Evolutionary conservation across 2,888 invertebrate genomes (phyloP).

Genomic region (Drosophila meridionalis): DNA sequence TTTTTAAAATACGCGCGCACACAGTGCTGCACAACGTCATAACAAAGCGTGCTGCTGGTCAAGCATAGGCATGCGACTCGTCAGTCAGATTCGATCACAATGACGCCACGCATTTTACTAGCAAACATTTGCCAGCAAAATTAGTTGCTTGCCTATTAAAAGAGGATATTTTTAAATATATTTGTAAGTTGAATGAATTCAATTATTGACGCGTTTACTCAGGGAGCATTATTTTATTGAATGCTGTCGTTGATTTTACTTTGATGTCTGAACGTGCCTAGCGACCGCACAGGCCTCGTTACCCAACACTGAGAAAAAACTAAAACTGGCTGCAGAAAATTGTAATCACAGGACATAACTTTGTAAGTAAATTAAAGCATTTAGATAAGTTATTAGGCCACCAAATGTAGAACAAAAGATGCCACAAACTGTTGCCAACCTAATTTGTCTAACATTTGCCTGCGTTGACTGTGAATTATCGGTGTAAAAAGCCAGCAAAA

Average conservation of each 20-base stretch:
- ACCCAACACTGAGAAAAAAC: conserved; percentile 76
- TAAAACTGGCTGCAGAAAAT: conserved; percentile 71
- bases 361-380: conserved; percentile 75
- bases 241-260: conserved; percentile 6
- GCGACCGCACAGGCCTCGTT: conserved; percentile 33
- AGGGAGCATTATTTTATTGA: conserved; percentile 2
- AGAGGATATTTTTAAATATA: conserved; percentile 18
- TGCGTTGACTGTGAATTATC: conserved; percentile 10
- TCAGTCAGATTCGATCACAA: conserved; percentile 44
- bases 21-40: conserved; percentile 58
- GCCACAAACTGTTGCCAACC: conserved; percentile 39
- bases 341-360: conserved; percentile 78
- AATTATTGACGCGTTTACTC: background rate
- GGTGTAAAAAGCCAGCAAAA: conserved; percentile 48
- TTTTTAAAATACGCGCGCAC: conserved; percentile 53
- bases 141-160: background rate
- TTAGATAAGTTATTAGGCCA: conserved; percentile 18
- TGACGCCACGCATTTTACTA: conserved; percentile 30
- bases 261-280: conserved; percentile 60
- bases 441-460: conserved; percentile 51
- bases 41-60: conserved; percentile 27
- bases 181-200: background rate
- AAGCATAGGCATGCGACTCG: conserved; percentile 45
- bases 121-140: conserved; percentile 3
- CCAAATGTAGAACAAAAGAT: conserved; percentile 32